Evolutionary conservation across 2,888 invertebrate species (phyloP).

Genomic region (Noctua pronuba): DNA sequence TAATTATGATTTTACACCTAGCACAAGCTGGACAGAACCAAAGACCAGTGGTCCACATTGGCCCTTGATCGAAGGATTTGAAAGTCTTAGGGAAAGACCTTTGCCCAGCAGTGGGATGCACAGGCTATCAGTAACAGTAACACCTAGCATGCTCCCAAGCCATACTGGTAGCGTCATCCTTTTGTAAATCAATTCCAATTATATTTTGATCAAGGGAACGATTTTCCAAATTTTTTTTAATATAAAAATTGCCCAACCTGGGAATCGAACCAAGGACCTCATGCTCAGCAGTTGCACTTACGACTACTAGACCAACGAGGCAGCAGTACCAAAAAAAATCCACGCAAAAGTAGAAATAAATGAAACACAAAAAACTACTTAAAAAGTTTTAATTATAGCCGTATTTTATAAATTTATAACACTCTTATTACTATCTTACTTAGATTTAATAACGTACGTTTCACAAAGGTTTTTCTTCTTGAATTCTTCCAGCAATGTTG

Average conservation of each 20-base stretch:
- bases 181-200: background rate
- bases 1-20: background rate
- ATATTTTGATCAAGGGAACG: background rate
- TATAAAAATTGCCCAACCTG: background rate
- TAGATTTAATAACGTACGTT: conserved; percentile 56
- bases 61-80: no score
- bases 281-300: background rate
- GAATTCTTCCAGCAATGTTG: conserved; percentile 68
- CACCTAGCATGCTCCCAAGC: background rate
- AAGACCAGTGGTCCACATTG: no score
- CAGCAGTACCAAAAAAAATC: background rate
- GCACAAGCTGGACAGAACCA: no score
- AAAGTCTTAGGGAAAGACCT: no score
- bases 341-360: background rate
- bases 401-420: conserved; percentile 41
- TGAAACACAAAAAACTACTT: background rate
- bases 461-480: conserved; percentile 72
- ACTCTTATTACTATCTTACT: conserved; percentile 13
- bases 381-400: conserved; percentile 45
- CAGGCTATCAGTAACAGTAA: no score
- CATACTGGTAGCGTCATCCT: background rate
- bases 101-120: no score
- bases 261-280: background rate
- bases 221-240: background rate
- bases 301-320: no score